Evolutionary conservation across 2,888 invertebrate species (phyloP), one percentile per base, ranked within the genome.

Genomic region (Osedax frankpressi): DNA sequence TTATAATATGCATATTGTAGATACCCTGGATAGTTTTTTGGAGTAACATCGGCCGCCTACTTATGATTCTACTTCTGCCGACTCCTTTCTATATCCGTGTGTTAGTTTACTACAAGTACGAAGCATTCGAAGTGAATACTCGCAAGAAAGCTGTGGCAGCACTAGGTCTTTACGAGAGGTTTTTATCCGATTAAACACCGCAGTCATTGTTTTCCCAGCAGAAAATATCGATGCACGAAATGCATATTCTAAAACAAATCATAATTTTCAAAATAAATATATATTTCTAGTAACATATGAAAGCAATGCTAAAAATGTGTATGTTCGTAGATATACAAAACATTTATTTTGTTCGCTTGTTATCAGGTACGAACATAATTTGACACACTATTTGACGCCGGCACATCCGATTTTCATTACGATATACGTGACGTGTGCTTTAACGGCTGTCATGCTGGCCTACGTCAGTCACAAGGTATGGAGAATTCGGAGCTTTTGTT

Each of bases 301-400:
- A n/a, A n/a, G n/a, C n/a, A n/a, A n/a, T n/a, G n/a, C n/a, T n/a
- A n/a, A n/a, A n/a, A n/a, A n/a, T n/a, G n/a, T n/a, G n/a, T n/a
- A n/a, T n/a, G n/a, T n/a, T n/a, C n/a, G n/a, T n/a, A n/a, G n/a
- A 72, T 19, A 27, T 29, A 26, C 62, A 63, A 1, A 3, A 3
- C 14, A 60, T 72, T 1, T 3, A 14, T 14, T n/a, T n/a, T n/a
- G n/a, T n/a, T n/a, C n/a, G n/a, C n/a, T n/a, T n/a, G n/a, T n/a
- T n/a, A n/a, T n/a, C 44, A 44, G 44, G 44, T 81, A 80, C 74
- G 78, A 80, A 30, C 78, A 79, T 71, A 82, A 80, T 67, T 75
- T 82, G 24, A 77, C 82, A 29, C 82, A 81, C 74, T 81, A 80
- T 75, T 76, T 82, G 6, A 76, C 80, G 0, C 83, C 83, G 1